Conservation (phyloP, 2,113 vertebrate genomes). For the Apteryx mantelli region DNA sequence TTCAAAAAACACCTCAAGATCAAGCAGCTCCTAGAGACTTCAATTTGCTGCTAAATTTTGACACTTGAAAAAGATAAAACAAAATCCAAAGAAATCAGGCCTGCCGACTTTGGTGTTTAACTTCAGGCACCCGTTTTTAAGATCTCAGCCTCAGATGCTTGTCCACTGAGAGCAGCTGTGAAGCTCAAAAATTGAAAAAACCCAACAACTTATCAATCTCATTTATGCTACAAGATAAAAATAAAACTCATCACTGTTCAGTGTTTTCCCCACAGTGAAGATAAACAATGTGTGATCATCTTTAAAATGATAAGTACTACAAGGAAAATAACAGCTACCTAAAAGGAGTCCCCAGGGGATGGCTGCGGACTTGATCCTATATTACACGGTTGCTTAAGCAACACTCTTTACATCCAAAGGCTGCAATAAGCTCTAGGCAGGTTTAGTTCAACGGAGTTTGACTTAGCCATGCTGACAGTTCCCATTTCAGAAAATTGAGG, state of each 20-base stretch:
- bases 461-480: not conserved
- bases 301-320: conserved; percentile 21
- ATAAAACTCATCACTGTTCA: not conserved
- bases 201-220: not conserved
- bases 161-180: not conserved
- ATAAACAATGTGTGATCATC: not conserved
- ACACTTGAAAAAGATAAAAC: not conserved
- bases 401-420: not conserved
- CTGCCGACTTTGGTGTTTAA: not conserved
- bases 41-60: not conserved
- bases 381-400: conserved; percentile 48
- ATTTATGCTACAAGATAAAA: not conserved
- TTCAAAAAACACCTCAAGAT: too few relatives aligned
- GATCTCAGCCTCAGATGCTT: not conserved
- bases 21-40: too few relatives aligned
- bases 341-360: not conserved
- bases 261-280: not conserved
- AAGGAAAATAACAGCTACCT: not conserved
- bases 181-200: not conserved
- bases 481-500: not conserved
- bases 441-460: not conserved
- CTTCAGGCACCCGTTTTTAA: not conserved
- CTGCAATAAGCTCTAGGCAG: not conserved
- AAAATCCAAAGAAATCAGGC: too few relatives aligned
- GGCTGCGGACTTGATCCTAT: not conserved